phyloP scores from a whole-genome alignment of 2,888 invertebrate genomes.

The Lobophora halterata region DNA sequence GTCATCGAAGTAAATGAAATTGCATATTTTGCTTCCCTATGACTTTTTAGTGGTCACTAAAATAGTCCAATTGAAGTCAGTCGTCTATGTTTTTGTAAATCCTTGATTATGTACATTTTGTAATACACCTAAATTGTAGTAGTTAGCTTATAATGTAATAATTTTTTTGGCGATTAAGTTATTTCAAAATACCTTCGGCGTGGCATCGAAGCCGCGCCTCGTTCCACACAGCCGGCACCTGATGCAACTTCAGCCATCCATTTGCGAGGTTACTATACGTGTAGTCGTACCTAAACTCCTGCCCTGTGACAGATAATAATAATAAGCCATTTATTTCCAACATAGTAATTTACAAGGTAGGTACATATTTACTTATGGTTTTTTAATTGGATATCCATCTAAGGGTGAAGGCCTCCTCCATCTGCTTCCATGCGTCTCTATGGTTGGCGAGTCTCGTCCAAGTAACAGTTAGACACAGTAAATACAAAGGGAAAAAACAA shows the following conservation, averaged over 20 bases:
- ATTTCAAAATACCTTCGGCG: conserved; percentile 38
- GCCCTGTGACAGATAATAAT: conserved; percentile 17
- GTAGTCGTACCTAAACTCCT: conserved; percentile 40
- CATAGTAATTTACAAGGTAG: conserved; percentile 1
- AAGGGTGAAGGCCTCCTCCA: no score
- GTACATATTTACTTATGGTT: neutral
- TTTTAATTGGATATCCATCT: neutral
- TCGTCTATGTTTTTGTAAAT: no score
- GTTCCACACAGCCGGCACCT: conserved; percentile 40
- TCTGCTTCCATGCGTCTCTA: no score
- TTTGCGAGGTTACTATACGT: conserved; percentile 31
- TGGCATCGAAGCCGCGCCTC: conserved; percentile 48
- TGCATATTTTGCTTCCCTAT: no score
- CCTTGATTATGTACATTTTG: neutral
- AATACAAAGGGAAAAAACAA: no score
- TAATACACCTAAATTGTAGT: neutral
- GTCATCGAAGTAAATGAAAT: no score
- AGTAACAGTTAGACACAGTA: no score
- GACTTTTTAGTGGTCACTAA: no score
- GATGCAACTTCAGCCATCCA: conserved; percentile 37
- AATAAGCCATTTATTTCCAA: neutral
- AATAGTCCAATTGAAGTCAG: no score
- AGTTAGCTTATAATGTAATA: no score
- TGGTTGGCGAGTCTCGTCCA: no score
- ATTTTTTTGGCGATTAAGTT: neutral